Conservation (phyloP, 1,140 invertebrate species). For the Aphidius gifuensis region DNA sequence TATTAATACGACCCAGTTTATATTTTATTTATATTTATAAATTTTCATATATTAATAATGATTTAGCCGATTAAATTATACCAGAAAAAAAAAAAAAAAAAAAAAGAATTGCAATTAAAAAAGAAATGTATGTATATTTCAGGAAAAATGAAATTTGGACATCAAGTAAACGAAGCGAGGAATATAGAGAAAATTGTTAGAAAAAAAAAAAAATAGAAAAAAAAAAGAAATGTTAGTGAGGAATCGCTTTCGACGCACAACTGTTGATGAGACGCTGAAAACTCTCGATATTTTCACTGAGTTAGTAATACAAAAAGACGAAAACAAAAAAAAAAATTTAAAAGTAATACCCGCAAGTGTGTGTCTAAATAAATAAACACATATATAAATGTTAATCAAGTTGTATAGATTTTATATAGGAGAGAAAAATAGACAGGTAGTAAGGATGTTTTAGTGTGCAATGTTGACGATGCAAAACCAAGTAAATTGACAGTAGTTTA, state of each 20-base stretch:
- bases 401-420: no score
- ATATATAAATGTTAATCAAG: no score
- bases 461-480: no score
- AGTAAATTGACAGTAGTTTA: no score
- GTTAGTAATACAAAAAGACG: background rate
- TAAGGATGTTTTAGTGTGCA: no score
- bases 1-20: background rate
- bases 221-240: background rate
- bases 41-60: no score
- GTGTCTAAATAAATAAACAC: no score
- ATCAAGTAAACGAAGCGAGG: slow-evolving; percentile 6
- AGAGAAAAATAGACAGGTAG: no score
- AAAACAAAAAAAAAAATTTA: no score
- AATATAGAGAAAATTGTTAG: slow-evolving; percentile 12
- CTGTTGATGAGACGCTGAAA: slow-evolving; percentile 9
- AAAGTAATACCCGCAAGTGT: no score
- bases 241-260: slow-evolving; percentile 27
- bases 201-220: slow-evolving; percentile 16
- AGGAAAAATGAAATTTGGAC: slow-evolving; percentile 23
- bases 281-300: slow-evolving; percentile 39
- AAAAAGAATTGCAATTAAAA: slow-evolving; percentile 1
- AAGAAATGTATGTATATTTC: slow-evolving; percentile 11
- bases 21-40: background rate
- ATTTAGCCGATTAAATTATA: no score
- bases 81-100: background rate